Conservation (phyloP, 1,140 invertebrate genomes). For the Dinoponera quadriceps region DNA sequence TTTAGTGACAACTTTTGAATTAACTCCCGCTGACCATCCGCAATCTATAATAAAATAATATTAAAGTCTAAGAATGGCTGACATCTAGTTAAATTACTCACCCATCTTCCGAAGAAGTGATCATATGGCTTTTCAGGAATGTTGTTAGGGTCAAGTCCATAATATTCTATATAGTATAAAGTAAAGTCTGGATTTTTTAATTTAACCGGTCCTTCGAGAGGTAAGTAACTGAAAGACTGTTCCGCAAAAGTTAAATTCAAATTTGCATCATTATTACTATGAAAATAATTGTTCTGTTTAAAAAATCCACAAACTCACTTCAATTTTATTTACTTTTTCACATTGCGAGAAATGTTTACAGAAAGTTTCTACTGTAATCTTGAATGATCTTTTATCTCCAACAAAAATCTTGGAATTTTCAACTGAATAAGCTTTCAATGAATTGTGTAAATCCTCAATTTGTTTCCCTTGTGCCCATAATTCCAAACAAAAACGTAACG, state of each 20-base stretch:
- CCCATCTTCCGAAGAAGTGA: conserved; percentile 94
- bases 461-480: conserved; percentile 90
- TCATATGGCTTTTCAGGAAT: conserved; percentile 90
- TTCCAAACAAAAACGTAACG: conserved; percentile 92
- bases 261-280: conserved; percentile 82
- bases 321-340: conserved; percentile 94
- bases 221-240: conserved; percentile 92
- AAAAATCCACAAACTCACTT: conserved; percentile 86
- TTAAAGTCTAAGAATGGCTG: conserved; percentile 9
- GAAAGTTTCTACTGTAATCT: conserved; percentile 95
- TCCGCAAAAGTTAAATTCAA: conserved; percentile 80
- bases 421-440: conserved; percentile 87
- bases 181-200: conserved; percentile 93
- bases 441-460: conserved; percentile 87
- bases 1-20: conserved; percentile 94
- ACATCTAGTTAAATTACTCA: conserved; percentile 83
- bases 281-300: neutral
- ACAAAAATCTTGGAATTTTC: conserved; percentile 86
- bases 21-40: conserved; percentile 92
- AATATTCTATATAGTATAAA: conserved; percentile 95
- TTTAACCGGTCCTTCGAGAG: conserved; percentile 92
- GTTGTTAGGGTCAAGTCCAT: conserved; percentile 91
- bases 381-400: conserved; percentile 88
- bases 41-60: conserved; percentile 86
- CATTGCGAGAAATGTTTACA: conserved; percentile 92